These are phyloP conservation scores for Alosa sapidissima DNA, from an alignment of 2,797 vertebrate genomes.

Conservation along the genomic window DNA sequence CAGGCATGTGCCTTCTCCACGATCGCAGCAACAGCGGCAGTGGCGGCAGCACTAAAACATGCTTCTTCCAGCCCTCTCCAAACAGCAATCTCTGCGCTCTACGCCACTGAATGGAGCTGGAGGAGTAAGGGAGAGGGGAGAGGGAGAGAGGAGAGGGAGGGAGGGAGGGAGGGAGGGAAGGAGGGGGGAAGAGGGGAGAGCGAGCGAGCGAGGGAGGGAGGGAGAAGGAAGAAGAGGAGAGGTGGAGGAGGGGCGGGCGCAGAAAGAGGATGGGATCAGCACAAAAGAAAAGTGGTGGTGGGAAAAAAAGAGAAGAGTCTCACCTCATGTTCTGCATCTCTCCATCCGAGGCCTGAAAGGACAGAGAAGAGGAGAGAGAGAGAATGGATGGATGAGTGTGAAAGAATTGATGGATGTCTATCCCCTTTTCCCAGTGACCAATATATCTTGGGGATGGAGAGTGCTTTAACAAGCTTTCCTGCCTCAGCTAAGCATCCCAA, in stretches of 20 bases:
- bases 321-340: slow-evolving; percentile 91
- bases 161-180: slow-evolving; percentile 2
- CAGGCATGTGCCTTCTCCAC: slow-evolving; percentile 62
- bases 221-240: background rate
- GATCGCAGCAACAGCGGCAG: slow-evolving; percentile 51
- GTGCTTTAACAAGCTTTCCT: slow-evolving; percentile 7
- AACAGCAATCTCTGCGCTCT: slow-evolving; percentile 52
- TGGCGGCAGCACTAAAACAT: slow-evolving; percentile 62
- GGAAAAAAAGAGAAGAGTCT: slow-evolving; percentile 67
- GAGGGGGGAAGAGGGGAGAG: background rate
- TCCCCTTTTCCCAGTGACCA: slow-evolving; percentile 5
- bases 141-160: slow-evolving; percentile 8
- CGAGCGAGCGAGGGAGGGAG: background rate
- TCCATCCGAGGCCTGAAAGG: slow-evolving; percentile 83
- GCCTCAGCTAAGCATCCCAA: background rate
- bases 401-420: slow-evolving; percentile 27
- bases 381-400: slow-evolving; percentile 26
- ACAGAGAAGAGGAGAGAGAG: slow-evolving; percentile 66
- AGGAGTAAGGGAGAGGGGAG: slow-evolving; percentile 33
- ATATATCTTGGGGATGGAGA: slow-evolving; percentile 1
- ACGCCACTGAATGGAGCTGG: slow-evolving; percentile 44
- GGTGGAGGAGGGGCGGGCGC: slow-evolving; percentile 9
- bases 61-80: slow-evolving; percentile 67
- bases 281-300: slow-evolving; percentile 52
- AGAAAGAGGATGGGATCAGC: slow-evolving; percentile 9